These are phyloP conservation scores for Trichogramma evanescens DNA, from an alignment of 2,888 invertebrate species.

Conservation along the genomic window DNA sequence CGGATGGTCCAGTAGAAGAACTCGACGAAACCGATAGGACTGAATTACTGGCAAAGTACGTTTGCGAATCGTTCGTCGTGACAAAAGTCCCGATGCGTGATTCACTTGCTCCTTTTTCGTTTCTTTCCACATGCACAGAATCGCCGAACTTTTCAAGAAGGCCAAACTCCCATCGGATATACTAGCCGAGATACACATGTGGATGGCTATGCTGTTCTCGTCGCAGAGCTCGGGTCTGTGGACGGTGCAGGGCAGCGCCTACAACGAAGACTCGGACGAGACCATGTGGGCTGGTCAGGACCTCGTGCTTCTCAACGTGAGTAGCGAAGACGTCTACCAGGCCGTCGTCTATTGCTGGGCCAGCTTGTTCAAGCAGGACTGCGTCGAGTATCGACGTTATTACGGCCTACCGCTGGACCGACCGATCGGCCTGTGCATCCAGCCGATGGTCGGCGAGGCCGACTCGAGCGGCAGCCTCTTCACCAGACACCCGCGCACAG, in stretches of 20 bases:
- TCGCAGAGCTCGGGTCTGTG: too few species aligned
- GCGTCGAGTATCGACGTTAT: slow-evolving; percentile 57
- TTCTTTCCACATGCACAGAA: too few species aligned
- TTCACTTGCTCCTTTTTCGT: too few species aligned
- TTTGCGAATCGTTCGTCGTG: too few species aligned
- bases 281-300: slow-evolving; percentile 81
- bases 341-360: slow-evolving; percentile 73
- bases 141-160: too few species aligned
- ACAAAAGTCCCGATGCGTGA: too few species aligned
- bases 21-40: too few species aligned
- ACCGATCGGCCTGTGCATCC: slow-evolving; percentile 74
- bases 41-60: too few species aligned
- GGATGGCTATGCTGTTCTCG: too few species aligned
- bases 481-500: slow-evolving; percentile 68
- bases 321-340: slow-evolving; percentile 49
- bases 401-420: slow-evolving; percentile 59
- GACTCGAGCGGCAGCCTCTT: slow-evolving; percentile 75
- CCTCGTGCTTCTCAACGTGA: slow-evolving; percentile 66
- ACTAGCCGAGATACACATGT: too few species aligned
- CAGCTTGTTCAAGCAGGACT: slow-evolving; percentile 69
- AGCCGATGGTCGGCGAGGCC: slow-evolving; percentile 62
- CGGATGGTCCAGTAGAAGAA: too few species aligned
- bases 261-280: slow-evolving; percentile 74
- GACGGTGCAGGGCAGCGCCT: slow-evolving; percentile 44
- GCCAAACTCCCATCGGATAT: too few species aligned